Conservation (phyloP, 2,888 invertebrate species). For the Sesamia inferens region DNA sequence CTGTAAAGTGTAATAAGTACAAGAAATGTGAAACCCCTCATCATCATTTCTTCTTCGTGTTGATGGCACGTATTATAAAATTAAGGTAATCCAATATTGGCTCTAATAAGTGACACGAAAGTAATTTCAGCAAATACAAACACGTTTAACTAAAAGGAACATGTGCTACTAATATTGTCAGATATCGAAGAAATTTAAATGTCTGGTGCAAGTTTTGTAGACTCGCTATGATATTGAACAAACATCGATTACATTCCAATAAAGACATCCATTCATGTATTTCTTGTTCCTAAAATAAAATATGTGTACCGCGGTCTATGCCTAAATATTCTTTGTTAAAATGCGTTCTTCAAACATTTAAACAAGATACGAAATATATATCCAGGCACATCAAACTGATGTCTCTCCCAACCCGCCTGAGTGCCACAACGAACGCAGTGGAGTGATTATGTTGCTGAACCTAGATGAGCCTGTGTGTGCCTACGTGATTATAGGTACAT, state of each 20-base stretch:
- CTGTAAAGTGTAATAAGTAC: slow-evolving; percentile 43
- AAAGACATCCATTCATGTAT: slow-evolving; percentile 44
- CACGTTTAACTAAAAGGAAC: not conserved
- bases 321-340: slow-evolving; percentile 6
- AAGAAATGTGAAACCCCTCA: slow-evolving; percentile 56
- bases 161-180: not conserved
- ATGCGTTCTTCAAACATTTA: slow-evolving; percentile 5
- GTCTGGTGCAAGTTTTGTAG: not conserved
- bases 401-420: too few relatives aligned
- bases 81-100: slow-evolving; percentile 7
- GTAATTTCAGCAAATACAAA: not conserved
- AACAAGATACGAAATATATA: not conserved
- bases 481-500: not conserved
- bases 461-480: not conserved
- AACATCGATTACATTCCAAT: slow-evolving; percentile 81
- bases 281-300: slow-evolving; percentile 21
- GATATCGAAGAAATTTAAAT: not conserved
- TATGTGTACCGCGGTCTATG: slow-evolving; percentile 18
- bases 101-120: not conserved
- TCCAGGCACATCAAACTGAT: not conserved
- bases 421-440: not conserved
- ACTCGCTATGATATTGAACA: slow-evolving; percentile 58
- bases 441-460: not conserved
- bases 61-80: slow-evolving; percentile 10
- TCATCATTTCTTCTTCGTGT: not conserved